A percentile compares a stretch with the other conserved stretches of the same genome.
Evolutionary conservation across 1,140 invertebrate species (phyloP).

Genomic region (Diachasma alloeum): DNA sequence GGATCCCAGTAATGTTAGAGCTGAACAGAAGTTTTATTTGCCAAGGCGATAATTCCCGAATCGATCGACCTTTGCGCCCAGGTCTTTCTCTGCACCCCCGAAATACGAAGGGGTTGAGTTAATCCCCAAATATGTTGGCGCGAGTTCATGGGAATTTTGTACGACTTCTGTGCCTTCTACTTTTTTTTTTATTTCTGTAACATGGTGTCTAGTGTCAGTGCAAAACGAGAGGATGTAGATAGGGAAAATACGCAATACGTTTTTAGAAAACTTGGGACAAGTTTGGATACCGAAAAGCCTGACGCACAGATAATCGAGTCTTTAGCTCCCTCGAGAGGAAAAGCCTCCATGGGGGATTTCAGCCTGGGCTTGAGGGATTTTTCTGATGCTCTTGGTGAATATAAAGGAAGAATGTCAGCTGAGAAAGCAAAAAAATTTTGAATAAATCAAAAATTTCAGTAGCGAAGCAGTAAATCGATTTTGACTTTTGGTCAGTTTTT

Average conservation of each 20-base stretch:
- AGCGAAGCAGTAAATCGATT: too few species aligned
- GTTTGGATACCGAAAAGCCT: not conserved
- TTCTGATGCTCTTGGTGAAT: not conserved
- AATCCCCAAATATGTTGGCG: slow-evolving; percentile 38
- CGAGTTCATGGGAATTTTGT: slow-evolving; percentile 17
- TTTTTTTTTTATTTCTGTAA: not conserved
- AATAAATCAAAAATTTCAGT: too few species aligned
- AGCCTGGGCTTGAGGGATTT: not conserved
- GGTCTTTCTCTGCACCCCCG: not conserved
- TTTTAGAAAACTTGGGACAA: not conserved
- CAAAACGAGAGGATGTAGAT: too few species aligned
- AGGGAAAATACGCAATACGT: too few species aligned
- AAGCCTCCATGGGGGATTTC: not conserved
- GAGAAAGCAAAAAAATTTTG: not conserved
- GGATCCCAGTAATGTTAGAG: not conserved
- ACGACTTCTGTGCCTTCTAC: slow-evolving; percentile 3
- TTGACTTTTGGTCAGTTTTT: too few species aligned
- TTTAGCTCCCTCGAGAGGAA: slow-evolving; percentile 2
- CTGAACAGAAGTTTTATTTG: slow-evolving; percentile 38
- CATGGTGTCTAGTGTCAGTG: not conserved
- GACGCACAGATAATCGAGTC: slow-evolving; percentile 17
- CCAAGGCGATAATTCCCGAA: slow-evolving; percentile 38
- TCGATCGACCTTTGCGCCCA: slow-evolving; percentile 26
- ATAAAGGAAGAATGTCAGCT: not conserved
- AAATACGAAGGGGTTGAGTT: slow-evolving; percentile 29